Evolutionary conservation across 2,888 invertebrate genomes (phyloP).

Genomic region (Volucella zonaria): DNA sequence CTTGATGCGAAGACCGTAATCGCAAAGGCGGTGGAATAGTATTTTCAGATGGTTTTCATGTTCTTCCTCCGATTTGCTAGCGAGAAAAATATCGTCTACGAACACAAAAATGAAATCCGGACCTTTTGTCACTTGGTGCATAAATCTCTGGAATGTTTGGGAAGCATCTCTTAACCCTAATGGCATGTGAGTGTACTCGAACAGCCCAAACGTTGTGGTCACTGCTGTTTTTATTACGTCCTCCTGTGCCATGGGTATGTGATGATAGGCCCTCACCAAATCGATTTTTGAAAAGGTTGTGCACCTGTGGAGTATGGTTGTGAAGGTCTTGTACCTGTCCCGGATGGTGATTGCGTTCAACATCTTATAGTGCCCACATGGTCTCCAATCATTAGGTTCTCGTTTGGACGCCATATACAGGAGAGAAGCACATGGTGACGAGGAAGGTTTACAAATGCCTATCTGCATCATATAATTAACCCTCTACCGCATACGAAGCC

Average conservation of each 20-base stretch:
- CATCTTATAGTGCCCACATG: conserved; percentile 40
- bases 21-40: conserved; percentile 65
- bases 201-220: conserved; percentile 78
- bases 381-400: conserved; percentile 26
- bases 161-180: conserved; percentile 76
- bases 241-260: conserved; percentile 77
- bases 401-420: conserved; percentile 45
- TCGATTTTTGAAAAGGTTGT: conserved; percentile 39
- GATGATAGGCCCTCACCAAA: conserved; percentile 67
- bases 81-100: conserved; percentile 75
- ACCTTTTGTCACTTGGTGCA: conserved; percentile 67
- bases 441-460: conserved; percentile 50
- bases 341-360: too few species aligned
- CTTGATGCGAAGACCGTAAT: conserved; percentile 72
- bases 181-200: conserved; percentile 77
- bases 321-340: conserved; percentile 35
- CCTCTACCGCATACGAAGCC: too few species aligned
- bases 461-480: conserved; percentile 14
- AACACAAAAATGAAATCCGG: conserved; percentile 59
- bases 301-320: conserved; percentile 2
- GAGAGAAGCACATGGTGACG: conserved; percentile 37
- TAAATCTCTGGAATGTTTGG: conserved; percentile 42
- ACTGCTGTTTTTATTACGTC: conserved; percentile 76
- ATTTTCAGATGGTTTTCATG: conserved; percentile 63
- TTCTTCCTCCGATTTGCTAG: conserved; percentile 68